phyloP scores from a whole-genome alignment of 1,140 invertebrate species.

The Tribolium castaneum region DNA sequence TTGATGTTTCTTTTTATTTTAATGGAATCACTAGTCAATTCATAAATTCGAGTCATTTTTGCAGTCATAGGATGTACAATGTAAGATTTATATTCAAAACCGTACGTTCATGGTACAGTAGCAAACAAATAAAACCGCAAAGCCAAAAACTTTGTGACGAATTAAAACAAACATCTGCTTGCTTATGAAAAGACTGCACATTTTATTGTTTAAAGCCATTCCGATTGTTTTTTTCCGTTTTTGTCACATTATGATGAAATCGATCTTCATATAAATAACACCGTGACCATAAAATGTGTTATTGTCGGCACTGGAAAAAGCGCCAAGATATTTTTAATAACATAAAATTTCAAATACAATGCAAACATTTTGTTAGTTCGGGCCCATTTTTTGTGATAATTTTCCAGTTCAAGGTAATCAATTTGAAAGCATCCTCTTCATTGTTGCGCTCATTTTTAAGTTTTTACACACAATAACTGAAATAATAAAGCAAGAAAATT shows the following conservation, averaged over 20 bases:
- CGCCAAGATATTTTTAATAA: no score
- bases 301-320: neutral
- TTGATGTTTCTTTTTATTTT: no score
- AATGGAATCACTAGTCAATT: neutral
- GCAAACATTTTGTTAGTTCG: no score
- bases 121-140: neutral
- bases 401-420: neutral
- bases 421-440: neutral
- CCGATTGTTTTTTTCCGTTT: neutral
- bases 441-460: neutral
- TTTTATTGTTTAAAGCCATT: neutral
- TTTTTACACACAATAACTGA: conserved; percentile 1
- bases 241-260: neutral
- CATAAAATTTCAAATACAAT: no score
- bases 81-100: neutral
- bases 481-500: conserved; percentile 39
- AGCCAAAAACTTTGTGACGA: conserved; percentile 10
- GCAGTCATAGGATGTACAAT: neutral
- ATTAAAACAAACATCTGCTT: conserved; percentile 5
- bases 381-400: neutral
- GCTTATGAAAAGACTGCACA: neutral
- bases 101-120: neutral
- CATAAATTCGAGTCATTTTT: no score
- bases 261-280: neutral
- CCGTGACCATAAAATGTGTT: neutral